Base-by-base conservation (phyloP, 2,113 vertebrate genomes). In the Calypte anna region DNA sequence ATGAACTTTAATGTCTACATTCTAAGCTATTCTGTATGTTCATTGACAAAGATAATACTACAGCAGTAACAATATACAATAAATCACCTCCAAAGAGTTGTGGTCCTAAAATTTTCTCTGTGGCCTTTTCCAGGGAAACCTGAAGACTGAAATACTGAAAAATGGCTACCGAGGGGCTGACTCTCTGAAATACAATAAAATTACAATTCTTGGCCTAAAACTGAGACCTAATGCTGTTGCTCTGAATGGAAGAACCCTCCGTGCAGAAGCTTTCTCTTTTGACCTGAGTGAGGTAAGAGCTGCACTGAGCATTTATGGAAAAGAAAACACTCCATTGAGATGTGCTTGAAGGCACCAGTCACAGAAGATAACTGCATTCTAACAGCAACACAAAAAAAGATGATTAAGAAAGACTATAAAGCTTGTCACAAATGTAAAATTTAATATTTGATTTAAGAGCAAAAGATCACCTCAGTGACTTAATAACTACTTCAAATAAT, bases 61-160 rank as follows among this genome's bases (percentile, higher is more conserved):
- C 16, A 64, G 28, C 57, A 75, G 18, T 57, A 75, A 70, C 30
- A 57, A 12, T 16, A 59, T 21, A 9, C 23, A 63, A 22, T 33
- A 77, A 63, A 66, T 68, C 73, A 81, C 20, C 24, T 74, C 30
- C 58, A 57, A 53, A 61, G 61, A 64, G 27, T 28, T 72, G 17
- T 30, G 1, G 0, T 57, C 72, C 78, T 96, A 67, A 96, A 83
- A 46, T 87, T 46, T 70, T 90, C 69, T 89, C 63, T 69, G 40
- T 74, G 50, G 18, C n/a, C 54, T 85, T 92, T 93, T 88, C 54
- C 72, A 97, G 96, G 94, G 64, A 87, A 72, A 61, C 21, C 51
- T 97, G 87, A 95, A 73, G 82, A 97, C 93, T 63, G 84, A 90
- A 73, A 81, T 96, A 54, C 54, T 97, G 57, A 93, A 95, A 95